Base-by-base conservation (phyloP, 2,888 invertebrate genomes). In the Pyrochroa serraticornis region DNA sequence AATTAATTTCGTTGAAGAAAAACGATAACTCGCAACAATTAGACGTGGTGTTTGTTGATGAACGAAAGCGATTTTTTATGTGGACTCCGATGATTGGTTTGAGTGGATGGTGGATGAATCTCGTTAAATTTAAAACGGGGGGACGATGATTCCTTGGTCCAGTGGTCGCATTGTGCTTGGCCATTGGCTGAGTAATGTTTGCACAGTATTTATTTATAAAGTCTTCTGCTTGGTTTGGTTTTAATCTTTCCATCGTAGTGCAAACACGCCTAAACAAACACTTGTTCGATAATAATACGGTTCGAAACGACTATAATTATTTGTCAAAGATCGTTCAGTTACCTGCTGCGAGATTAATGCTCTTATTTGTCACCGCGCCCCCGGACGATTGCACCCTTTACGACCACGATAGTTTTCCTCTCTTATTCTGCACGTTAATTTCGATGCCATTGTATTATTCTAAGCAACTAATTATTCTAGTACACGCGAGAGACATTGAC, bases 191-290 rank as follows among this genome's bases (percentile, higher is more conserved):
- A 68, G 66, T 66, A 67, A 69, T 71, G 70, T 71, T 71, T 70
- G 68, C 68, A 60, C 66, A 62, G 58, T 68, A 66, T 71, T 71
- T 71, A 71, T 77, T 76, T 76, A 75, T 72, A 69, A 72, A 74
- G 72, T 75, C 72, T 77, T 77, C 75, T 75, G 78, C 76, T 76
- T 75, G 74, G 77, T 74, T 77, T 77, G 75, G 75, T 77, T 78
- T 78, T 78, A 78, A 78, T 78, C 78, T 78, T 77, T 77, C 75
- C 73, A 74, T 74, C 73, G 70, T 67, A 68, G 68, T 62, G 67
- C 72, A 77, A 77, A 77, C 71, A 76, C 69, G 67, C 78, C 78
- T 77, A 78, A 78, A 76, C 74, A 77, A 78, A 78, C 77, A 77
- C 77, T 77, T 72, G 72, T 69, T 69, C 69, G 68, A 71, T 74